Conservation (phyloP, 2,888 invertebrate species). For the Amphipoea lucens region DNA sequence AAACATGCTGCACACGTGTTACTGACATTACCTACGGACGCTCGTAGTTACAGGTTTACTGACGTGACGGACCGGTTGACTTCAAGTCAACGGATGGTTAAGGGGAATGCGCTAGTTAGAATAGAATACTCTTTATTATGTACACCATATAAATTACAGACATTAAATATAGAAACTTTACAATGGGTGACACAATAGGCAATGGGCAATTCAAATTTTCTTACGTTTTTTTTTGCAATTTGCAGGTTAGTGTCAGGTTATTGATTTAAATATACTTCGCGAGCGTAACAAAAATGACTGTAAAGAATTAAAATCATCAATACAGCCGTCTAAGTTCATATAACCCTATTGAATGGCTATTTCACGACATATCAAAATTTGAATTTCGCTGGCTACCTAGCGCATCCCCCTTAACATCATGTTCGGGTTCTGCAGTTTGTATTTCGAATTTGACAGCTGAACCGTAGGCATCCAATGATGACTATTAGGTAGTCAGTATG, state of each 20-base stretch:
- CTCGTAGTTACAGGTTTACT: conserved; percentile 8
- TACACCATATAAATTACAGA: too few species aligned
- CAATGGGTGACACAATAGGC: too few species aligned
- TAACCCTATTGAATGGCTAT: neutral
- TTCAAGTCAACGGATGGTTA: conserved; percentile 9
- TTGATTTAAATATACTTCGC: neutral
- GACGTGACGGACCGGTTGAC: conserved; percentile 30
- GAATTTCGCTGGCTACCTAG: too few species aligned
- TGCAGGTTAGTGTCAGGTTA: neutral
- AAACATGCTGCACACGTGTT: conserved; percentile 55
- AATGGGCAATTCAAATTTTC: neutral
- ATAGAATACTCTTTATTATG: too few species aligned
- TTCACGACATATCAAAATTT: neutral
- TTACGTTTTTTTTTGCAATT: neutral
- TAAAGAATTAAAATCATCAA: neutral
- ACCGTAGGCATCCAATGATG: neutral
- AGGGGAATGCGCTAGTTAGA: neutral
- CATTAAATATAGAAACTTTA: too few species aligned
- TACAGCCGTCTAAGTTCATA: neutral
- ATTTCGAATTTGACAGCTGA: conserved; percentile 45
- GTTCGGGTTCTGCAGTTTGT: conserved; percentile 7
- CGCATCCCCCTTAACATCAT: neutral
- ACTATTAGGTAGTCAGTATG: conserved; percentile 15
- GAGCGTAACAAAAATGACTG: neutral
- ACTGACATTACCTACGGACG: conserved; percentile 22